These are phyloP conservation scores for Albula goreensis DNA, from an alignment of 2,113 vertebrate genomes.

Conservation along the genomic window DNA sequence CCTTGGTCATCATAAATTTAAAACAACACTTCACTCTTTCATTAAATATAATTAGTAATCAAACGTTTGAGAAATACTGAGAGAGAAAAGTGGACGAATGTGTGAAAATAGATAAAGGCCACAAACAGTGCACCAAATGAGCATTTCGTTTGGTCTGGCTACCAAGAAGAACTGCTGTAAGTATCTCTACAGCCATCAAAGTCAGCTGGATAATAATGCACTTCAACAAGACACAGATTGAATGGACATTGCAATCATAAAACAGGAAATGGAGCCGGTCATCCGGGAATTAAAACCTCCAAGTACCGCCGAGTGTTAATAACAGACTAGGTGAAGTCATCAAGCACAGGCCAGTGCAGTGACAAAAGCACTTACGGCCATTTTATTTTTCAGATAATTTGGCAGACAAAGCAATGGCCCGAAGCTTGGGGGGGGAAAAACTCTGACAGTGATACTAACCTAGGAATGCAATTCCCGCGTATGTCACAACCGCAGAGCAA, in stretches of 20 bases:
- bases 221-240: background rate
- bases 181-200: background rate
- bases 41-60: no score
- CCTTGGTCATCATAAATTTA: no score
- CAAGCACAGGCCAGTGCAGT: background rate
- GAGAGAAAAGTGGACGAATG: background rate
- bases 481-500: background rate
- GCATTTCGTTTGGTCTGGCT: background rate
- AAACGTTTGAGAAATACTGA: background rate
- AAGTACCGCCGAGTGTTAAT: background rate
- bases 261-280: background rate
- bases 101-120: background rate
- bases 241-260: background rate
- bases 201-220: background rate
- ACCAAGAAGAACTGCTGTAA: background rate
- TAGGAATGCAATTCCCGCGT: background rate
- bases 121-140: background rate
- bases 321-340: background rate
- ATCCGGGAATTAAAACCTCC: background rate
- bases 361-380: background rate
- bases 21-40: no score
- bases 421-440: background rate
- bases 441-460: background rate
- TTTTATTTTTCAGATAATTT: background rate
- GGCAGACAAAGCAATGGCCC: background rate